Base-by-base conservation (phyloP, 2,113 vertebrate genomes). In the Colossoma macropomum region DNA sequence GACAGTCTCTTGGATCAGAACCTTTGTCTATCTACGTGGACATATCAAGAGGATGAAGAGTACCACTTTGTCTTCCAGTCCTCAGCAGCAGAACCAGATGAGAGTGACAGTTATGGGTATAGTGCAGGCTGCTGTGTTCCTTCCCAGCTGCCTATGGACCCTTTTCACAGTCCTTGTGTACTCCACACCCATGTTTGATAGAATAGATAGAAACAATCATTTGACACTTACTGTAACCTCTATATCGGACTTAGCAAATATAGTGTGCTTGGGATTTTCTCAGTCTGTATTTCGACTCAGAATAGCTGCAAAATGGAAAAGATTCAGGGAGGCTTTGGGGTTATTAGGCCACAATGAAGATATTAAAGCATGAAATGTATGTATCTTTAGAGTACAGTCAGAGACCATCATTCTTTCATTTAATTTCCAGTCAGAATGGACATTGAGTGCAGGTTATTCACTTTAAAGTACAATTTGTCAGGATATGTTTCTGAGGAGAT, bases 31-130 rank as follows among this genome's bases (percentile, higher is more conserved):
- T 76, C 72, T 83, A 9, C 48, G 72, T 68, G 34, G 52, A 60
- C 72, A 80, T 28, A 79, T 86, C 32, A 82, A 63, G 38, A 74
- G 52, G 10, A 83, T 83, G 72, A 73, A 82, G 25, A 84, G 9
- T 8, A 23, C 52, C 13, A 32, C 70, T 23, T 78, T 62, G 32
- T 83, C 70, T 72, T 79, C 80, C 50, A 45, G 73, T 19, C 63
- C 79, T 30, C 50, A 80, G 21, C 75, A 82, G 68, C 50, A 48
- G 68, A 79, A 69, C 70, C 82, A 81, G 34, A 72, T 72, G 54
- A 62, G 84, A 23, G 79, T 84, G n/a, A 77, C 75, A 0, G 34
- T 62, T 23, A 77, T 59, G 30, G 68, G 77, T 27, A 86, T 85
- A 45, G 34, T 77, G 10, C 80, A 81, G 72, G 75, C 82, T 2